Conservation (phyloP, 2,888 invertebrate species). For the Globia sparganii region DNA sequence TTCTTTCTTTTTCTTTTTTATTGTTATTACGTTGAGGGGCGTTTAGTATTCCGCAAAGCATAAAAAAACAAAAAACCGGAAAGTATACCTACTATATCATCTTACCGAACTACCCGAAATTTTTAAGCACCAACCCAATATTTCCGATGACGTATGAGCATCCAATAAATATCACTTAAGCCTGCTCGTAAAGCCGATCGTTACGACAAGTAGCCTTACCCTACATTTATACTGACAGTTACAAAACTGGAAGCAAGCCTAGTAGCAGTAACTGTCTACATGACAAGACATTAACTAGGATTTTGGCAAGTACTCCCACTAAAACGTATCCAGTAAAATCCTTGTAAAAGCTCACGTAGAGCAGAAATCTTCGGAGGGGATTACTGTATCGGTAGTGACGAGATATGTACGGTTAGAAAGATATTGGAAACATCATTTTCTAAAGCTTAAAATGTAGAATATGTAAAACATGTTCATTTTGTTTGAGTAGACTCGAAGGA, state of each 20-base stretch:
- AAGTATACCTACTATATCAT: background rate
- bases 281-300: slow-evolving; percentile 16
- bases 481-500: slow-evolving; percentile 19
- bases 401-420: background rate
- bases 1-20: background rate
- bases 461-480: slow-evolving; percentile 20
- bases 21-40: background rate
- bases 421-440: slow-evolving; percentile 20
- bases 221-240: slow-evolving; percentile 16
- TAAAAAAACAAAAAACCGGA: background rate
- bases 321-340: slow-evolving; percentile 27
- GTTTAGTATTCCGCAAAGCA: background rate
- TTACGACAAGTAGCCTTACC: slow-evolving; percentile 13
- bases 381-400: slow-evolving; percentile 27
- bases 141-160: slow-evolving; percentile 48
- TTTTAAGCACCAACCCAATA: slow-evolving; percentile 36
- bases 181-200: slow-evolving; percentile 43
- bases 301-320: slow-evolving; percentile 26
- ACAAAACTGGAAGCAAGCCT: slow-evolving; percentile 13
- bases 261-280: slow-evolving; percentile 5
- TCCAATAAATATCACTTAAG: slow-evolving; percentile 63
- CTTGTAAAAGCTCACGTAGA: slow-evolving; percentile 26
- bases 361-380: slow-evolving; percentile 22
- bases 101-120: background rate
- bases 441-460: slow-evolving; percentile 19